phyloP scores from a whole-genome alignment of 1,140 invertebrate genomes.

The Diabrotica virgifera region DNA sequence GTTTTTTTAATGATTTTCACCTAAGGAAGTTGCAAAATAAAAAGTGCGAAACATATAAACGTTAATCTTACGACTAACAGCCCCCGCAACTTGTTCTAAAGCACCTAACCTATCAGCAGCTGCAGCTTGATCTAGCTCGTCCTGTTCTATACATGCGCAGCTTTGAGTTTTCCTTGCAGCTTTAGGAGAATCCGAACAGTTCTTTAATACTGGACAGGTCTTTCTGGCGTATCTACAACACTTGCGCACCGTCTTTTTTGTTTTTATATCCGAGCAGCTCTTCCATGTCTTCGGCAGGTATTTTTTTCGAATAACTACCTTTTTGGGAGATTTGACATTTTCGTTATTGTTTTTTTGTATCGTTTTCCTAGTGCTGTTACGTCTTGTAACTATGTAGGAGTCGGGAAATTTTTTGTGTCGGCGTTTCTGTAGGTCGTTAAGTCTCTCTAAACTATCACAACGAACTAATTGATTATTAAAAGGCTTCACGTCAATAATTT shows the following conservation, averaged over 20 bases:
- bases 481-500: slow-evolving; percentile 35
- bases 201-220: slow-evolving; percentile 42
- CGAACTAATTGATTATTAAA: slow-evolving; percentile 41
- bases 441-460: slow-evolving; percentile 42
- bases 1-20: too few relatives aligned
- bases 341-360: slow-evolving; percentile 28
- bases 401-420: slow-evolving; percentile 44
- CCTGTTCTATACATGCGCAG: slow-evolving; percentile 37
- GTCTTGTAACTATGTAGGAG: slow-evolving; percentile 41
- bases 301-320: slow-evolving; percentile 37
- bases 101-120: slow-evolving; percentile 36
- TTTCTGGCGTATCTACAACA: slow-evolving; percentile 46
- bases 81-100: slow-evolving; percentile 34
- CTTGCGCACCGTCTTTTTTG: slow-evolving; percentile 40
- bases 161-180: slow-evolving; percentile 36
- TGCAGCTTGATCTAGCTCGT: slow-evolving; percentile 29
- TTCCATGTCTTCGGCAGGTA: slow-evolving; percentile 45
- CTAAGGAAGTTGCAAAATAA: slow-evolving; percentile 11
- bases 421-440: slow-evolving; percentile 33
- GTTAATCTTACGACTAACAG: slow-evolving; percentile 43
- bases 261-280: slow-evolving; percentile 46
- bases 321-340: slow-evolving; percentile 37
- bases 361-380: slow-evolving; percentile 25
- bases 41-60: slow-evolving; percentile 40
- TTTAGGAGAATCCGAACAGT: slow-evolving; percentile 27